A percentile compares a stretch with the other conserved stretches of the same genome.
Evolutionary conservation across 2,113 vertebrate genomes (phyloP).

Genomic region (Gallinago jamesoni): DNA sequence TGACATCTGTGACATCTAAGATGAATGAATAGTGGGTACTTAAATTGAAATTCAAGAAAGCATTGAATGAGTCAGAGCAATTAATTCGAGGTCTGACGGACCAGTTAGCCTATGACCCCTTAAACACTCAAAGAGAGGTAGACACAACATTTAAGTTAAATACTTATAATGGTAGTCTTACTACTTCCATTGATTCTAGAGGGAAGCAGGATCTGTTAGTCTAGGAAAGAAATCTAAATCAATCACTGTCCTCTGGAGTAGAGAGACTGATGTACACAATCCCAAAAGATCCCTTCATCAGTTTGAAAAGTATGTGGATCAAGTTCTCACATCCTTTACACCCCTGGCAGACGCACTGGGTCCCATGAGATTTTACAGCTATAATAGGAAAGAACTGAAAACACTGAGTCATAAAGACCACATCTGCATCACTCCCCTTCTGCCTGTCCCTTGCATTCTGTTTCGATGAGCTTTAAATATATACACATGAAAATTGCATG

Average conservation of each 20-base stretch:
- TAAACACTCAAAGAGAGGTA: slow-evolving; percentile 38
- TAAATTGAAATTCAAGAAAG: slow-evolving; percentile 58
- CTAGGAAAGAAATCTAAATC: slow-evolving; percentile 41
- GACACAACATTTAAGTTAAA: slow-evolving; percentile 47
- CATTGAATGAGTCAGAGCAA: slow-evolving; percentile 50
- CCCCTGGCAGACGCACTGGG: background rate
- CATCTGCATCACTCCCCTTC: background rate
- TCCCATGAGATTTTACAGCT: background rate
- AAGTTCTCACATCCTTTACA: background rate
- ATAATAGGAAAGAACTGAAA: background rate
- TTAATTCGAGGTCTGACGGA: slow-evolving; percentile 49
- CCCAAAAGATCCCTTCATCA: background rate
- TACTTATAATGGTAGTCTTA: slow-evolving; percentile 27
- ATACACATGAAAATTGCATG: background rate
- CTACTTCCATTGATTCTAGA: slow-evolving; percentile 45
- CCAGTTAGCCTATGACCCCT: slow-evolving; percentile 55
- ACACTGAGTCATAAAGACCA: background rate
- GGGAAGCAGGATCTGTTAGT: background rate
- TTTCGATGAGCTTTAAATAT: background rate
- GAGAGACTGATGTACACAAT: background rate
- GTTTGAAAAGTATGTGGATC: background rate
- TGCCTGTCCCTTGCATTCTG: background rate
- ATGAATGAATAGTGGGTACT: slow-evolving; percentile 43
- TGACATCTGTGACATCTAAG: slow-evolving; percentile 43
- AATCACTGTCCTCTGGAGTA: slow-evolving; percentile 21